These are phyloP conservation scores for Drosophila burlai DNA, from an alignment of 1,140 invertebrate genomes.

Conservation along the genomic window DNA sequence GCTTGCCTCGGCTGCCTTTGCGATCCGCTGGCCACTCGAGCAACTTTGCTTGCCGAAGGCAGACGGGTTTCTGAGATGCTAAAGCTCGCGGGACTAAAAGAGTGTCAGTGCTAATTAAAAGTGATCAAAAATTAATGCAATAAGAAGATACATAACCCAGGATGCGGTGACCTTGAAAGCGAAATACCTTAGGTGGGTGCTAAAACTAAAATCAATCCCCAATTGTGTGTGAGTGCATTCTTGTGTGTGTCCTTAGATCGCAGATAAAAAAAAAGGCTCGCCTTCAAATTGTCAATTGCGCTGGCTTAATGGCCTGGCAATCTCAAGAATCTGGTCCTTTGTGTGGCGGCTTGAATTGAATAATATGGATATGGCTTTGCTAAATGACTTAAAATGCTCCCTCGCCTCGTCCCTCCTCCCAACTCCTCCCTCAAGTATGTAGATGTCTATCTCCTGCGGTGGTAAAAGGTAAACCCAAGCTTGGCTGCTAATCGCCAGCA, in stretches of 20 bases:
- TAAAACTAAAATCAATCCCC: background rate
- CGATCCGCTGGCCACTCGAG: constrained; percentile 52
- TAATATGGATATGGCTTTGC: constrained; percentile 43
- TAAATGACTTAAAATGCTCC: constrained; percentile 52
- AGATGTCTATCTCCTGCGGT: constrained; percentile 43
- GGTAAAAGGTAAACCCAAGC: constrained; percentile 3
- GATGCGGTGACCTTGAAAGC: constrained; percentile 7
- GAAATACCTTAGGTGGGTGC: constrained; percentile 6
- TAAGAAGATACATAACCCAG: background rate
- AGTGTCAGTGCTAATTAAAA: background rate
- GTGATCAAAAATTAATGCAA: background rate
- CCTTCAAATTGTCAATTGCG: constrained; percentile 66
- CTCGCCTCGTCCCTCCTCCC: background rate
- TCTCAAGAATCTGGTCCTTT: constrained; percentile 66
- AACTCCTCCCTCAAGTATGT: constrained; percentile 10
- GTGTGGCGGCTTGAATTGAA: constrained; percentile 47
- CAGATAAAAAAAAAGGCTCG: constrained; percentile 51
- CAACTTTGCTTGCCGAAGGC: constrained; percentile 30
- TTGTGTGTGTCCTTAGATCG: constrained; percentile 17
- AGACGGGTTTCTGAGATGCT: constrained; percentile 41
- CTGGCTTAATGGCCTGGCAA: constrained; percentile 46
- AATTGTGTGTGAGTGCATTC: background rate
- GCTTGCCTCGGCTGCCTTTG: background rate
- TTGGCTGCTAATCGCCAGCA: constrained; percentile 42
- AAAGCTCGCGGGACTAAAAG: background rate